Conservation (phyloP, 2,797 vertebrate genomes). For the Sebastes itinus region DNA sequence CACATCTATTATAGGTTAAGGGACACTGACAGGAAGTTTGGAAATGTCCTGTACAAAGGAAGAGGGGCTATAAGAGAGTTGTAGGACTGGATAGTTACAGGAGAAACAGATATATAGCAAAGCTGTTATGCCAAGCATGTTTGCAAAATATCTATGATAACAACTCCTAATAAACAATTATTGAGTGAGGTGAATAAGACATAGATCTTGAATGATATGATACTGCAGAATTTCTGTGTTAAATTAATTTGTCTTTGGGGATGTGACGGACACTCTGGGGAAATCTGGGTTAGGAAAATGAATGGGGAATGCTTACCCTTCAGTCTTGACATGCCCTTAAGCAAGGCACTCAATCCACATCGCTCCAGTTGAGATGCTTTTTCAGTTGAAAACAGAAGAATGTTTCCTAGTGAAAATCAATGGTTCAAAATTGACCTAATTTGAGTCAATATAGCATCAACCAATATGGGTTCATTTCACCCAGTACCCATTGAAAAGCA, state of each 20-base stretch:
- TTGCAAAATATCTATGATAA: neutral
- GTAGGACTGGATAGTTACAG: neutral
- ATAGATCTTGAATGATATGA: neutral
- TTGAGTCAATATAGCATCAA: neutral
- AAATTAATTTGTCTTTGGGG: neutral
- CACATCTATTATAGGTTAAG: constrained; percentile 68
- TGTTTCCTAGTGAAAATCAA: neutral
- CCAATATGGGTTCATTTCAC: too few relatives aligned
- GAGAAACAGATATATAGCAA: neutral
- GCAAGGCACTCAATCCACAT: neutral
- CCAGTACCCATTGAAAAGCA: neutral
- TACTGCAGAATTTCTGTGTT: neutral
- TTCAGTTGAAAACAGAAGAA: neutral
- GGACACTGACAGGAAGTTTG: constrained; percentile 63
- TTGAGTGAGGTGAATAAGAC: neutral
- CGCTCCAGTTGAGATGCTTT: neutral
- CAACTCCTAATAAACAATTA: neutral
- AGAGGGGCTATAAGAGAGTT: constrained; percentile 23
- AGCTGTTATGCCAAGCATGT: accelerated
- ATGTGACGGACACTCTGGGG: neutral
- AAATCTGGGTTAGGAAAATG: neutral
- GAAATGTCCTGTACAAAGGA: constrained; percentile 53
- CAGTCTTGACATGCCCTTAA: constrained; percentile 1
- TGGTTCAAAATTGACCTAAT: neutral
- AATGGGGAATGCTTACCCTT: constrained; percentile 5